phyloP scores from a whole-genome alignment of 2,113 vertebrate species.

The Neopipo cinnamomea region DNA sequence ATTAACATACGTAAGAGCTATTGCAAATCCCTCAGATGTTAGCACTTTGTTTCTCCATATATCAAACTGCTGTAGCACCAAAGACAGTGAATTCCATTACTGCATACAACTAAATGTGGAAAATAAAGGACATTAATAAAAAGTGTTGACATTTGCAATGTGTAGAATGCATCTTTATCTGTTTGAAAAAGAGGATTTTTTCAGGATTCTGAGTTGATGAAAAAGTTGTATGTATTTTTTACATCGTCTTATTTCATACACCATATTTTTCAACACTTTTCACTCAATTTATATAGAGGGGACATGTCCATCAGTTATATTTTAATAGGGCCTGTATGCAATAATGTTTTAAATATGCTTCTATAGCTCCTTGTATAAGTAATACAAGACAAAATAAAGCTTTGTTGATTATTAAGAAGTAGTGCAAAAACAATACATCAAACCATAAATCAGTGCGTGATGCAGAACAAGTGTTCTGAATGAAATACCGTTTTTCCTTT shows the following conservation, averaged over 20 bases:
- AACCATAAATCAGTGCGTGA: not conserved
- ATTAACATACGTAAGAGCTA: not conserved
- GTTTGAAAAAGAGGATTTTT: not conserved
- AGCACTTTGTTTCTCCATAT: slow-evolving; percentile 38
- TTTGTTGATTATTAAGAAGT: not conserved
- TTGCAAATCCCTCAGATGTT: not conserved
- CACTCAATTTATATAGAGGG: not conserved
- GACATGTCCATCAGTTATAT: not conserved
- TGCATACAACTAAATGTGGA: slow-evolving; percentile 43
- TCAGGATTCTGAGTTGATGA: not conserved
- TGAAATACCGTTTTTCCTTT: not conserved
- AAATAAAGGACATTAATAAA: not conserved
- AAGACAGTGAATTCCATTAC: slow-evolving; percentile 49
- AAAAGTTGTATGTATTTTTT: not conserved
- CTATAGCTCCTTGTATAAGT: not conserved
- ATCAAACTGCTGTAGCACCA: slow-evolving; percentile 23
- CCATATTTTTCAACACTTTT: not conserved
- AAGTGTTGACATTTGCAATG: not conserved
- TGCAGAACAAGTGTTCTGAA: not conserved
- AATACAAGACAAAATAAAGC: not conserved
- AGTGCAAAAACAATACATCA: not conserved
- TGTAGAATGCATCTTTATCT: not conserved
- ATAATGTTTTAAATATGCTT: not conserved
- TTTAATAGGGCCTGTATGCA: not conserved
- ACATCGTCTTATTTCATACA: not conserved